Evolutionary conservation across 2,888 invertebrate genomes (phyloP).

Genomic region (Coleophora flavipennella): DNA sequence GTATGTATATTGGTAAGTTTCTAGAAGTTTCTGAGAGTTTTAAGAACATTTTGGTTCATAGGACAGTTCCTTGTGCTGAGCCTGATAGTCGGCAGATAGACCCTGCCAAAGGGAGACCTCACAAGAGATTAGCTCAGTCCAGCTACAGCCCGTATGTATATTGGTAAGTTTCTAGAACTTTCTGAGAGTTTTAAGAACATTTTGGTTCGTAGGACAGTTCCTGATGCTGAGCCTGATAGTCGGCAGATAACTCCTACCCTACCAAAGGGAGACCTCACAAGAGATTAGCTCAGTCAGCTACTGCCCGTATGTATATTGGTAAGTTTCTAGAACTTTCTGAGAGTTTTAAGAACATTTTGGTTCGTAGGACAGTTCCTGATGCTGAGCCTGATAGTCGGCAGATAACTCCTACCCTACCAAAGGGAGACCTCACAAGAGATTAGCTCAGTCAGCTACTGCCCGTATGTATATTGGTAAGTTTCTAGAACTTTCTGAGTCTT

Average conservation of each 20-base stretch:
- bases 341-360: too few species aligned
- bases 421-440: constrained; percentile 93
- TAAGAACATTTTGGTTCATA: constrained; percentile 29
- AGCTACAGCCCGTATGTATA: constrained; percentile 90
- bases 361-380: constrained; percentile 94
- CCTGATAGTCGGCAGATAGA: constrained; percentile 91
- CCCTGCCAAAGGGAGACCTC: constrained; percentile 93
- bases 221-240: too few species aligned
- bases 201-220: too few species aligned
- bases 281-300: constrained; percentile 93
- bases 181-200: too few species aligned
- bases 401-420: constrained; percentile 95
- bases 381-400: constrained; percentile 89
- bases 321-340: too few species aligned
- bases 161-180: constrained; percentile 76
- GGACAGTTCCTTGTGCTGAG: constrained; percentile 93
- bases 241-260: too few species aligned
- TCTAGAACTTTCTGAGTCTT: too few species aligned
- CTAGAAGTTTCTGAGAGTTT: too few species aligned
- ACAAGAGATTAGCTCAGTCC: constrained; percentile 93
- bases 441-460: constrained; percentile 92
- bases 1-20: constrained; percentile 87
- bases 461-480: constrained; percentile 85
- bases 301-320: constrained; percentile 90
- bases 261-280: constrained; percentile 92